Evolutionary conservation across 2,888 invertebrate species (phyloP).

Genomic region (Xanthostigma xanthostigma): DNA sequence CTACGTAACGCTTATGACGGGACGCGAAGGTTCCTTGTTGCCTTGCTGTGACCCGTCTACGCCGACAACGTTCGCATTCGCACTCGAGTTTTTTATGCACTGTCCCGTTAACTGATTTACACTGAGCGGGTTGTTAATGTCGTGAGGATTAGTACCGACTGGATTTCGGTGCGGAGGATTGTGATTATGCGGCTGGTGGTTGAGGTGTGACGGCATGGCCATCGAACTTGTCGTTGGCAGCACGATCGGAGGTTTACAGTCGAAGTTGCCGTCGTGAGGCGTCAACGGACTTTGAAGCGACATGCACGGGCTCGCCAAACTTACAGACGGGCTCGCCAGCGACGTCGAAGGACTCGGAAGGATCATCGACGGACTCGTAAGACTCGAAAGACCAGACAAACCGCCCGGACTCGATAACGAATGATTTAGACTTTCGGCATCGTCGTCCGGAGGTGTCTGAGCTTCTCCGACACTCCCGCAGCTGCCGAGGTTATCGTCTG

Average conservation of each 20-base stretch:
- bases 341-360: slow-evolving; percentile 68
- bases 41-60: slow-evolving; percentile 20
- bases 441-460: slow-evolving; percentile 49
- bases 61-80: slow-evolving; percentile 16
- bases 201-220: slow-evolving; percentile 21
- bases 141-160: slow-evolving; percentile 81
- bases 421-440: slow-evolving; percentile 46
- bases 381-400: slow-evolving; percentile 48
- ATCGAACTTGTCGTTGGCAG: slow-evolving; percentile 25
- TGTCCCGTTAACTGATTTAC: slow-evolving; percentile 80
- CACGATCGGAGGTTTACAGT: slow-evolving; percentile 27
- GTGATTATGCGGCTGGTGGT: slow-evolving; percentile 30
- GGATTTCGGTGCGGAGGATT: slow-evolving; percentile 48
- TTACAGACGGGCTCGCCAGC: slow-evolving; percentile 45
- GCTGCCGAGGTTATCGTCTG: slow-evolving; percentile 62
- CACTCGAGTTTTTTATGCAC: slow-evolving; percentile 23
- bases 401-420: slow-evolving; percentile 46
- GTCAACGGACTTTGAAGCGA: slow-evolving; percentile 30
- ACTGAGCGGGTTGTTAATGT: slow-evolving; percentile 83
- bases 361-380: slow-evolving; percentile 54
- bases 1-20: slow-evolving; percentile 32
- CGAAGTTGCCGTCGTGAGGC: slow-evolving; percentile 26
- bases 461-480: slow-evolving; percentile 66
- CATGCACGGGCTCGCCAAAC: slow-evolving; percentile 44
- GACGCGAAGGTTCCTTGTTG: slow-evolving; percentile 25